Base-by-base conservation (phyloP, 2,888 invertebrate genomes). In the Apotomis betuletana region DNA sequence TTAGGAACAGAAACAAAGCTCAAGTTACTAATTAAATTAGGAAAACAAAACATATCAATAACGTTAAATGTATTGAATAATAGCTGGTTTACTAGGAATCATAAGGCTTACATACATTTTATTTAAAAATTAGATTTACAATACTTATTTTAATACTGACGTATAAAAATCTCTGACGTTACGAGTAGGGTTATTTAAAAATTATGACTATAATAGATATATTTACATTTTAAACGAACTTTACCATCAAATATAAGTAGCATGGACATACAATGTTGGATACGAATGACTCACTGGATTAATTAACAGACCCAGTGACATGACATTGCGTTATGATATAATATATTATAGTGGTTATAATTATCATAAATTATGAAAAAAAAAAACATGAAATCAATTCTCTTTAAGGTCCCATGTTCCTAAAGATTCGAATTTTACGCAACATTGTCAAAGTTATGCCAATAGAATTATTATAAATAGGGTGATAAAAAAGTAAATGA, bases 91-190 rank as follows among this genome's bases (percentile, higher is more conserved):
- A 57, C 57, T 44, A 46, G 57, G 36, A 44, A 65, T 55, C 44
- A 55, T 44, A 1, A 38, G 13, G 8, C 46, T 63, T 57, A 67
- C 4, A 8, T 67, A 62, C 54, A 36, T 12, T 9, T 60, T 62
- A 62, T n/a, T 62, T 38, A 12, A n/a, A 62, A 6, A n/a, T 51
- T 62, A 62, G 15, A 52, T 44, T 65, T 60, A 54, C 38, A 58
- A 46, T 71, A 71, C 67, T 60, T 60, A 61, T 49, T 15, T 51
- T 65, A 52, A 44, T 65, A 70, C 44, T 65, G 73, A 65, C 73
- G 61, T 70, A 70, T 67, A 73, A 73, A 71, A 73, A 73, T 65
- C 41, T 64, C 63, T 15, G 49, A 58, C 57, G 44, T 57, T 58
- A 61, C 15, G 12, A 60, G 10, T 55, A 61, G 55, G 61, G 13